Percentiles rank a stretch among this genome's conserved stretches.
Evolutionary conservation across 1,140 invertebrate genomes (phyloP).

Genomic region (Hirudo medicinalis): DNA sequence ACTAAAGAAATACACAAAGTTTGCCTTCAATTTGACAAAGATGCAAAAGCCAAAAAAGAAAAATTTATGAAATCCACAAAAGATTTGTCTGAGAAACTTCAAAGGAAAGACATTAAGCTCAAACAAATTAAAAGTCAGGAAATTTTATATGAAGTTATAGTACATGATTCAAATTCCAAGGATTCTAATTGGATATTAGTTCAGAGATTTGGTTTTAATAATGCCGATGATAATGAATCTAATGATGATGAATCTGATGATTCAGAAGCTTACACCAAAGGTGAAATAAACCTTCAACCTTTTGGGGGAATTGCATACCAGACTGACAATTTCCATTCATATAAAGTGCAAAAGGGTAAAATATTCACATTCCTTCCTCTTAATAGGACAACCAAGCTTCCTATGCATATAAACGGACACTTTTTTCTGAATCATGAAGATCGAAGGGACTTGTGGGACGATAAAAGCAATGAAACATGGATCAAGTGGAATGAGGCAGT

Average conservation of each 20-base stretch:
- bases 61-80: not conserved
- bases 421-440: slow-evolving; percentile 35
- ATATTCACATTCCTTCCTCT: slow-evolving; percentile 35
- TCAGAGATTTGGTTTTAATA: slow-evolving; percentile 28
- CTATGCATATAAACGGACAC: slow-evolving; percentile 36
- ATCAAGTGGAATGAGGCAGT: slow-evolving; percentile 31
- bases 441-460: slow-evolving; percentile 31
- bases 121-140: not conserved
- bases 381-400: slow-evolving; percentile 30
- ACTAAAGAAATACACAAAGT: not conserved
- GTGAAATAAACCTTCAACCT: slow-evolving; percentile 25
- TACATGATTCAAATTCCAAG: not conserved
- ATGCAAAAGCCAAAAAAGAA: not conserved
- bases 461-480: slow-evolving; percentile 13
- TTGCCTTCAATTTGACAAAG: not conserved
- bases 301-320: slow-evolving; percentile 30
- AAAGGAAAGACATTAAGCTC: not conserved
- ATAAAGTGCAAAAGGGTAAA: slow-evolving; percentile 10
- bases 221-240: slow-evolving; percentile 18
- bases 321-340: not conserved
- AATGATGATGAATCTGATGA: slow-evolving; percentile 21
- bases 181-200: slow-evolving; percentile 25
- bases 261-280: no score
- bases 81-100: not conserved
- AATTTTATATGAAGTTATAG: slow-evolving; percentile 3